Percentiles rank a stretch among this genome's conserved stretches.
phyloP scores from a whole-genome alignment of 2,888 invertebrate species.

The Lasioglossum vierecki region DNA sequence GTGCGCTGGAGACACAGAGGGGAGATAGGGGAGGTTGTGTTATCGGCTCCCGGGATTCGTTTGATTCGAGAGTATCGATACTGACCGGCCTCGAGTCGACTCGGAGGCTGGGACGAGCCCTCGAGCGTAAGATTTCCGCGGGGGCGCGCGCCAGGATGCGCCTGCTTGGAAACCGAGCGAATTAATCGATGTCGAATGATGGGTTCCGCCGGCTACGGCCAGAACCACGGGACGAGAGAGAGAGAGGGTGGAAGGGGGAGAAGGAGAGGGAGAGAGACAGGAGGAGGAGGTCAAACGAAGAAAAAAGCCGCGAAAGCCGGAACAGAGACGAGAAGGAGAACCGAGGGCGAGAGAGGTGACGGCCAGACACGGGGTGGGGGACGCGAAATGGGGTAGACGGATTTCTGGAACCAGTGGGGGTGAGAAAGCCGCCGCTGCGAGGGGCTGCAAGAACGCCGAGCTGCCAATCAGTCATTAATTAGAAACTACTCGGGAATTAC shows the following conservation, averaged over 20 bases:
- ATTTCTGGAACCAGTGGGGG: conserved; percentile 61
- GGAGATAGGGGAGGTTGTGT: background rate
- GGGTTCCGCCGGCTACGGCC: conserved; percentile 61
- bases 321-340: conserved; percentile 11
- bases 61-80: conserved; percentile 16
- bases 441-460: conserved; percentile 62
- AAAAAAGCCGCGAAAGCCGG: conserved; percentile 17
- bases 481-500: conserved; percentile 75
- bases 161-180: conserved; percentile 57
- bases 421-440: conserved; percentile 66
- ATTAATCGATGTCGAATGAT: conserved; percentile 73
- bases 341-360: conserved; percentile 22
- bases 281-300: conserved; percentile 22
- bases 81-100: conserved; percentile 1
- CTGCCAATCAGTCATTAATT: conserved; percentile 79
- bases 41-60: conserved; percentile 9
- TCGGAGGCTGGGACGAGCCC: conserved; percentile 11
- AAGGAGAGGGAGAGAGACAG: background rate
- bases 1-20: background rate
- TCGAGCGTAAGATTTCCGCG: conserved; percentile 20
- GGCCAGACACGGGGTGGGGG: conserved; percentile 23
- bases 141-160: conserved; percentile 40
- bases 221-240: conserved; percentile 35
- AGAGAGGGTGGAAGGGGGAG: background rate
- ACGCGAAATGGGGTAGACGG: conserved; percentile 43